A percentile compares a stretch with the other conserved stretches of the same genome.
These are phyloP conservation scores for Tipula unca DNA, from an alignment of 2,888 invertebrate species.

Conservation along the genomic window DNA sequence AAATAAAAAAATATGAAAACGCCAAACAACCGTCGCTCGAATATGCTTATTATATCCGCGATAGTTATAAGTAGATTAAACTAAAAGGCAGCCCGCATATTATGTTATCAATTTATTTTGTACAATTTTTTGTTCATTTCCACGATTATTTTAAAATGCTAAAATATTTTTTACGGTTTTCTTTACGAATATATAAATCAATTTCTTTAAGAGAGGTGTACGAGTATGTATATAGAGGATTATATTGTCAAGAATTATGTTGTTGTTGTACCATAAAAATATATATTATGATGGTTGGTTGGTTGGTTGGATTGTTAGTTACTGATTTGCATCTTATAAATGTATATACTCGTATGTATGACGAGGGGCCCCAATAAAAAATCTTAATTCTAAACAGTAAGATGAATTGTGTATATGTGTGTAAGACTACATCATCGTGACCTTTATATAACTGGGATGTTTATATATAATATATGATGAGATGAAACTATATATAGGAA, in stretches of 20 bases:
- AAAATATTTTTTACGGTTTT: background rate
- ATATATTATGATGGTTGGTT: background rate
- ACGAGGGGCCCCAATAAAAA: background rate
- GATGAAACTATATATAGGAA: background rate
- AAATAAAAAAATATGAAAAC: background rate
- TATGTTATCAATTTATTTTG: background rate
- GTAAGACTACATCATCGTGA: background rate
- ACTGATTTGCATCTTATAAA: background rate
- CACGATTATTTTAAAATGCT: background rate
- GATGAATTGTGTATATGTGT: background rate
- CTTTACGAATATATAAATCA: background rate
- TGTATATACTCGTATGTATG: no score
- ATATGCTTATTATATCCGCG: background rate
- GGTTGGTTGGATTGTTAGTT: background rate
- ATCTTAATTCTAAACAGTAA: background rate
- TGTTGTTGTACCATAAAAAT: background rate
- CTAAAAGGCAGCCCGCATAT: conserved; percentile 14
- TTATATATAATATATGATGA: background rate
- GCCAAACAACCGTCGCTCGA: background rate
- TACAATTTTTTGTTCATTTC: background rate
- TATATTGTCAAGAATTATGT: background rate
- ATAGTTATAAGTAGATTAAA: background rate
- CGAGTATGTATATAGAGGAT: background rate
- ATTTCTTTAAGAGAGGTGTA: background rate
- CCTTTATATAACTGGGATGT: background rate